Evolutionary conservation across 2,113 vertebrate species (phyloP).

Genomic region (Chunga burmeisteri): DNA sequence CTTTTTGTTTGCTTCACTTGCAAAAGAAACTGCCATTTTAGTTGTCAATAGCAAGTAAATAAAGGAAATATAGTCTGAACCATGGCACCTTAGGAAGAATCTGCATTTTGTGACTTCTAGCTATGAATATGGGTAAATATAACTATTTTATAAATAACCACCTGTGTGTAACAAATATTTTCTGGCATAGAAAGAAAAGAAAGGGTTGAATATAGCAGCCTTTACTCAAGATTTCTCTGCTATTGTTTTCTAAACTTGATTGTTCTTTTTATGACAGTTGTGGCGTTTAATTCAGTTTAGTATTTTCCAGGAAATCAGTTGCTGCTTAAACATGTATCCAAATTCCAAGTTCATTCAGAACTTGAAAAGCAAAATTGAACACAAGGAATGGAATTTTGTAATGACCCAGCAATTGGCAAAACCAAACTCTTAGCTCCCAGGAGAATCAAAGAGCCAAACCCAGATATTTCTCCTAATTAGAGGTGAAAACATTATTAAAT

Average conservation of each 20-base stretch:
- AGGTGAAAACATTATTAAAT: slow-evolving; percentile 64
- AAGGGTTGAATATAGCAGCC: background rate
- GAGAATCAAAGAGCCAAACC: slow-evolving; percentile 13
- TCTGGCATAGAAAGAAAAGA: background rate
- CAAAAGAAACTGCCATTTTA: background rate
- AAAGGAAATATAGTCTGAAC: background rate
- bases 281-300: background rate
- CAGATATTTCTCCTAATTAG: slow-evolving; percentile 51
- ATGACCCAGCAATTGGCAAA: background rate
- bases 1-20: background rate
- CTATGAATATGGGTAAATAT: background rate
- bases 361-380: slow-evolving; percentile 48
- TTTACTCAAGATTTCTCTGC: background rate
- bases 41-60: background rate
- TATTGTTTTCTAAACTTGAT: background rate
- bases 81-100: background rate
- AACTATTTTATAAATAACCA: background rate
- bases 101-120: background rate
- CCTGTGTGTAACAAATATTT: background rate
- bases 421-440: background rate
- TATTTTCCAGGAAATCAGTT: slow-evolving; percentile 45
- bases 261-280: slow-evolving; percentile 12
- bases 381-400: background rate
- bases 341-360: slow-evolving; percentile 50
- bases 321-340: background rate